These are phyloP conservation scores for Microtus ochrogaster DNA, from an alignment of 2,113 vertebrate genomes.

Conservation along the genomic window DNA sequence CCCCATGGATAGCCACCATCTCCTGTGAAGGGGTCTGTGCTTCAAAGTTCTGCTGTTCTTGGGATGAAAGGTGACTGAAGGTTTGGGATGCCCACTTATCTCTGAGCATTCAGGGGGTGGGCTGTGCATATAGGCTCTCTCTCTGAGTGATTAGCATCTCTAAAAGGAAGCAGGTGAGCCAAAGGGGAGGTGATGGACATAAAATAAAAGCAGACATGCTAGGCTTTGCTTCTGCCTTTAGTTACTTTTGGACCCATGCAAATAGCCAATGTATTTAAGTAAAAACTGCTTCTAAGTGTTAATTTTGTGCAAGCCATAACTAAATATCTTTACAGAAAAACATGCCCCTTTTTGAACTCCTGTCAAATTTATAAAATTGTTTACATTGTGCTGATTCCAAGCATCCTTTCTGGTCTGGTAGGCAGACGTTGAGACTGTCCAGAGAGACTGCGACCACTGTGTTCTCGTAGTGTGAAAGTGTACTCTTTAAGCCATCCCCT, in stretches of 20 bases:
- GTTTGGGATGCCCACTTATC: background rate
- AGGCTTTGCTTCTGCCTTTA: background rate
- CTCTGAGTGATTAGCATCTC: background rate
- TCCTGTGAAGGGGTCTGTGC: background rate
- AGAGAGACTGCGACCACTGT: background rate
- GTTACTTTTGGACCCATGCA: background rate
- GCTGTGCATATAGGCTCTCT: fast-evolving
- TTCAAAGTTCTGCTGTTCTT: too few relatives aligned
- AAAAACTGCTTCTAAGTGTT: background rate
- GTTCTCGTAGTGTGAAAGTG: background rate
- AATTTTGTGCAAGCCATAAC: background rate
- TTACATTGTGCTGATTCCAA: background rate
- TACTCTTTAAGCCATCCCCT: background rate
- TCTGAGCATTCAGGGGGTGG: background rate
- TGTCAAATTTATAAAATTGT: background rate
- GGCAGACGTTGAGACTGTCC: background rate
- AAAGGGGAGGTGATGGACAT: background rate
- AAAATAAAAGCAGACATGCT: background rate
- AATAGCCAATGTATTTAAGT: background rate
- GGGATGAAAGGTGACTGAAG: background rate
- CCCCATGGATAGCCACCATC: background rate
- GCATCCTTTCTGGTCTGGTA: background rate
- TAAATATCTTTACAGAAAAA: background rate
- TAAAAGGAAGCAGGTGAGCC: background rate
- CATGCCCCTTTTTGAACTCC: background rate